These are phyloP conservation scores for Agrypnus murinus DNA, from an alignment of 2,888 invertebrate species.

Conservation along the genomic window DNA sequence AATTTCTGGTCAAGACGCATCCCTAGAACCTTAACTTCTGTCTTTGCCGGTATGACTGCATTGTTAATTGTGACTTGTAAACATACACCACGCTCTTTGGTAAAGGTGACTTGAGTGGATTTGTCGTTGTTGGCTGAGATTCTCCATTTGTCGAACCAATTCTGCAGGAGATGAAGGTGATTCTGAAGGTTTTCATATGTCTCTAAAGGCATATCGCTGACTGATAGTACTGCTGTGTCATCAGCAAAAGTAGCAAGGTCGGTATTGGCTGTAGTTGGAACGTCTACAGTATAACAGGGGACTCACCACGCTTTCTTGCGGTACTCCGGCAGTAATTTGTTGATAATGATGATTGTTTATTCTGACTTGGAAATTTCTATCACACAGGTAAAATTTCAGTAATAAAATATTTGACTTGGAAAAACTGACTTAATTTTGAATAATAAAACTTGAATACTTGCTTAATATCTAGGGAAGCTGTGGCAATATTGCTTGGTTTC, in stretches of 20 bases:
- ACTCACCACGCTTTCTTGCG: slow-evolving; percentile 1
- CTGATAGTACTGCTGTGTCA: not conserved
- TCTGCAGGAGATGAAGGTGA: not conserved
- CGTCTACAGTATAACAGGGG: not conserved
- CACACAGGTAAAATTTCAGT: no score
- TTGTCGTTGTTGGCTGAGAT: not conserved
- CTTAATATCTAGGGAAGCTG: no score
- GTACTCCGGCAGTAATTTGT: slow-evolving; percentile 5
- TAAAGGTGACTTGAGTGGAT: not conserved
- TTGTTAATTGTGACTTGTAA: slow-evolving; percentile 7
- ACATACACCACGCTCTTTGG: not conserved
- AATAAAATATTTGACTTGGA: no score
- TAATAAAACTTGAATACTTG: no score
- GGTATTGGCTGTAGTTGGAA: slow-evolving; percentile 3
- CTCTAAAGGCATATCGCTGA: no score
- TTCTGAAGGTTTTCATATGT: no score
- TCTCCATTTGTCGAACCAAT: not conserved
- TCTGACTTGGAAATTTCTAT: no score
- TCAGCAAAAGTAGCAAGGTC: no score
- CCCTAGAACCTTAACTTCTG: not conserved
- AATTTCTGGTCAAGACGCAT: not conserved
- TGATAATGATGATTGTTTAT: no score
- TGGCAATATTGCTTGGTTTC: no score
- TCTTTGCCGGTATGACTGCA: not conserved
- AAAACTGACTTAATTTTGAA: no score